phyloP scores from a whole-genome alignment of 1,140 invertebrate genomes.

The Drosophila pseudoananassae region DNA sequence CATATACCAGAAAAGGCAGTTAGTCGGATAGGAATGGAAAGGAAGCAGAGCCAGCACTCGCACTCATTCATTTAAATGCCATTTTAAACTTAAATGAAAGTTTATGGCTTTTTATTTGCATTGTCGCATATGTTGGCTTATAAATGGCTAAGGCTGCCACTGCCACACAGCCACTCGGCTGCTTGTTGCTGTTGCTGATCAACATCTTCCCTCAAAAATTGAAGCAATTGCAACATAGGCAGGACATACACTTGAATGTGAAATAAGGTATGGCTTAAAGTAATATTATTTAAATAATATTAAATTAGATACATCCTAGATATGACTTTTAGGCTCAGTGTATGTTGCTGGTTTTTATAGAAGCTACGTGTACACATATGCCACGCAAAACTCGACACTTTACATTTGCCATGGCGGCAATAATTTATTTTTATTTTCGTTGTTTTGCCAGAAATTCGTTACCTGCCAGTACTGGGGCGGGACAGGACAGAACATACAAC shows the following conservation, averaged over 20 bases:
- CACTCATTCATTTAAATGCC: conserved; percentile 84
- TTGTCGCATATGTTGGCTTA: conserved; percentile 59
- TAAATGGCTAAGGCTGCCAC: conserved; percentile 48
- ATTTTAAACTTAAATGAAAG: conserved; percentile 84
- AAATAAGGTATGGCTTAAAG: neutral
- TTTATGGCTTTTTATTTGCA: conserved; percentile 83
- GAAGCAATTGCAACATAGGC: conserved; percentile 34
- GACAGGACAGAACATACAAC: conserved; percentile 12
- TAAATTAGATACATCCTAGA: too few species aligned
- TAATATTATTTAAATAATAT: neutral
- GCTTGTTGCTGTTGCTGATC: conserved; percentile 36
- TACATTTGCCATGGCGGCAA: conserved; percentile 72
- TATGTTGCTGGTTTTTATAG: conserved; percentile 69
- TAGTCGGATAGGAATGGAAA: conserved; percentile 3
- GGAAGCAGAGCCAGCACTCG: conserved; percentile 53
- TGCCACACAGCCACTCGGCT: conserved; percentile 7
- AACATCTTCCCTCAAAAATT: conserved; percentile 46
- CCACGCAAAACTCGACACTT: conserved; percentile 77
- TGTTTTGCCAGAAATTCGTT: conserved; percentile 77
- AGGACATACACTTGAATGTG: neutral
- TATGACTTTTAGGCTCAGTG: conserved; percentile 12
- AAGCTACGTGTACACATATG: conserved; percentile 64
- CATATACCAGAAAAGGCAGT: conserved; percentile 17
- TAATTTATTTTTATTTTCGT: conserved; percentile 79
- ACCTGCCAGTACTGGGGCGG: conserved; percentile 47